phyloP scores from a whole-genome alignment of 1,140 invertebrate species.

The Nephotettix cincticeps region DNA sequence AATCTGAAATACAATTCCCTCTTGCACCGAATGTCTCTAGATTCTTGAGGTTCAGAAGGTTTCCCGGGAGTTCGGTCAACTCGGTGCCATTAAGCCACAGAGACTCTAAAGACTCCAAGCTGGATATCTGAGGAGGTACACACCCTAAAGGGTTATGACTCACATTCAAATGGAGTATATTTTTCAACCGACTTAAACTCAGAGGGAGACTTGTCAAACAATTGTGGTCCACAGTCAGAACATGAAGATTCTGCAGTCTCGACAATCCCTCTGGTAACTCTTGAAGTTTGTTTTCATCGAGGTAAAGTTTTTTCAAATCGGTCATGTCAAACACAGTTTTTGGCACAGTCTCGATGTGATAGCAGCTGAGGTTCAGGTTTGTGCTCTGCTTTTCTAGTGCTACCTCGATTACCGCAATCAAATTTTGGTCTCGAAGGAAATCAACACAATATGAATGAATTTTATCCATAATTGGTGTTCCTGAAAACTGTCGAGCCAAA shows the following conservation, averaged over 20 bases:
- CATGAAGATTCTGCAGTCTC: background rate
- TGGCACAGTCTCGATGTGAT: background rate
- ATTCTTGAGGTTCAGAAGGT: background rate
- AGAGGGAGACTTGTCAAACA: background rate
- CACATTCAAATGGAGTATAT: background rate
- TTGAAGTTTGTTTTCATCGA: background rate
- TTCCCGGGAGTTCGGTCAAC: background rate
- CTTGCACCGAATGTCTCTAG: background rate
- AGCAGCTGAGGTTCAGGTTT: background rate
- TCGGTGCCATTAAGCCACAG: background rate
- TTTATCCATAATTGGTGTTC: background rate
- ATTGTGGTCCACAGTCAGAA: background rate
- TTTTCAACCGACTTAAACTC: background rate
- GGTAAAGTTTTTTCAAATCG: background rate
- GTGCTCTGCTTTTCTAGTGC: background rate
- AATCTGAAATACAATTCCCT: background rate
- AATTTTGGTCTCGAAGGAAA: background rate
- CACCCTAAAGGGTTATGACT: background rate
- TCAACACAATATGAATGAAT: background rate
- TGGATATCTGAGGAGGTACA: background rate
- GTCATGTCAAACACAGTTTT: background rate
- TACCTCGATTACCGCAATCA: background rate
- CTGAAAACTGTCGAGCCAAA: no score
- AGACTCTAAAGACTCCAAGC: background rate
- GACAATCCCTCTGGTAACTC: background rate